A percentile compares a stretch with the other conserved stretches of the same genome.
phyloP scores from a whole-genome alignment of 2,888 invertebrate species.

The Dicyrtomina minuta region DNA sequence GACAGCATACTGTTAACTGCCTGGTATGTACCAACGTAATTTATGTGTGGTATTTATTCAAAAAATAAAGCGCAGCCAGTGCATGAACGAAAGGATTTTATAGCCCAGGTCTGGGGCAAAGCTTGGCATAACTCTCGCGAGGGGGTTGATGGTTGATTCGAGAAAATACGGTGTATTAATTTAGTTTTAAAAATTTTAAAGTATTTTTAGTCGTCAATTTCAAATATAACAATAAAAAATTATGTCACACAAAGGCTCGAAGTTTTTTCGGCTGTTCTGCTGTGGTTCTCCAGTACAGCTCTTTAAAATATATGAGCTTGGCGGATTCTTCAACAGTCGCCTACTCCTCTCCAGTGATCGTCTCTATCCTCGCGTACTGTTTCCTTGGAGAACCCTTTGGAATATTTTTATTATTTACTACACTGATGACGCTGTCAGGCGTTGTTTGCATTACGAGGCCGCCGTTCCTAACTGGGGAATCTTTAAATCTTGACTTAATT shows the following conservation, averaged over 20 bases:
- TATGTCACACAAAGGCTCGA: conserved; percentile 7
- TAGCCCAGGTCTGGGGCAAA: no score
- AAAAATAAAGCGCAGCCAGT: no score
- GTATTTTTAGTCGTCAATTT: no score
- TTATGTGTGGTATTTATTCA: no score
- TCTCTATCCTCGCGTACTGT: conserved; percentile 11
- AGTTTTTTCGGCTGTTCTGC: conserved; percentile 18
- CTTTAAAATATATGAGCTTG: conserved; percentile 9
- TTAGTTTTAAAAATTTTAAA: no score
- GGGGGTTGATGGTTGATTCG: no score
- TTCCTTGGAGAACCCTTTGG: conserved; percentile 18
- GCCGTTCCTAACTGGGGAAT: conserved; percentile 11
- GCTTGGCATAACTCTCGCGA: no score
- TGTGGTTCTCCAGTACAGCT: conserved; percentile 5
- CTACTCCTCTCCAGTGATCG: conserved; percentile 15
- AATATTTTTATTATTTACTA: not conserved
- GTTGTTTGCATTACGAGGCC: conserved; percentile 16
- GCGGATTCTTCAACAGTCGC: conserved; percentile 14
- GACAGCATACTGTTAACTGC: no score
- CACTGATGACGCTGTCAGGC: not conserved
- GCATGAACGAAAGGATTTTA: no score
- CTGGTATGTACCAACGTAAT: no score
- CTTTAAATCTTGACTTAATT: not conserved
- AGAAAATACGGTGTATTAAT: no score
- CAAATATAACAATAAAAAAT: not conserved